Evolutionary conservation across 2,888 invertebrate genomes (phyloP), one percentile per base, ranked within the genome.

Genomic region (Agrenia bidenticulata): DNA sequence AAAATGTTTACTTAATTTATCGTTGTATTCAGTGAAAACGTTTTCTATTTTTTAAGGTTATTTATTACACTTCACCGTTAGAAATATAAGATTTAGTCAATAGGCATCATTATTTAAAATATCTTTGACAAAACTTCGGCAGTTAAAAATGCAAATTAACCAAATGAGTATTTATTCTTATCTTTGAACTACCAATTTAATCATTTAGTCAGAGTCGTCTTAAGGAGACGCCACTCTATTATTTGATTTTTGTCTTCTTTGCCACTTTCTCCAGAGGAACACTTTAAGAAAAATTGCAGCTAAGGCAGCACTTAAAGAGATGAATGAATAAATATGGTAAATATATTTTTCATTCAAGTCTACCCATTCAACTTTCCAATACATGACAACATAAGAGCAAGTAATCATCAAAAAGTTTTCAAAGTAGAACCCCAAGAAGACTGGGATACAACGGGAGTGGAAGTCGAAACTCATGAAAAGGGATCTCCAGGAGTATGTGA

Each of bases 381-480:
- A 59, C 24, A 66, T 66, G 2, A 66, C 55, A 11, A 58, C 19
- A 39, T 67, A 70, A 1, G 65, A 59, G 5, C 57, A 53, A 9
- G 17, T 19, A 56, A 70, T 63, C 17, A 67, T 39, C 13, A 67
- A 4, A 1, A 67, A 50, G 42, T 67, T 67, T 56, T 70, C 70
- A 1, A 67, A 13, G 51, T 70, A 70, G 42, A 70, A 70, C 17
- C 66, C 65, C 1, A 64, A 32, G 32, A 67, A 67, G 0, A 61
- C 53, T 1, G 37, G 2, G 15, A 56, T 59, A n/a, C 49, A 61
- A 23, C 26, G 57, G 11, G 65, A 63, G 17, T 67, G 67, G 50
- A 58, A 70, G 27, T 67, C 67, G 42, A 70, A 67, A 42, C 63
- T 61, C 63, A 70, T 61, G 51, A 70, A 70, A 1, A 70, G 41